phyloP scores from a whole-genome alignment of 35 echinoderm and acorn worm genomes.

The Lytechinus variegatus region DNA sequence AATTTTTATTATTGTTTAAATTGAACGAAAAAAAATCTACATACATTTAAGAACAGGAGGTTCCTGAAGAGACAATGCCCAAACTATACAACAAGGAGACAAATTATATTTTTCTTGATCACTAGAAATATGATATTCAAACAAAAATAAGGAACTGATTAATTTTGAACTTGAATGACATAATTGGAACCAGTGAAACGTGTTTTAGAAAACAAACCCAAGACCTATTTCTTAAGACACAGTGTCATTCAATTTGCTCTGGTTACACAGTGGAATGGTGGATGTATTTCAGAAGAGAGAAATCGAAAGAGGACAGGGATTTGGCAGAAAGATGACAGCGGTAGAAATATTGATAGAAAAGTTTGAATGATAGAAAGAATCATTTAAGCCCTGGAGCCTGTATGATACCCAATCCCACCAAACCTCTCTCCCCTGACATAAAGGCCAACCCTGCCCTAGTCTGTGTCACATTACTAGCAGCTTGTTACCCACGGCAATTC shows the following conservation, averaged over 20 bases:
- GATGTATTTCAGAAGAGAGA: not conserved
- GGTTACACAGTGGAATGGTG: not conserved
- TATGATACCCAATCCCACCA: constrained; percentile 46
- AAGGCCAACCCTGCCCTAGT: constrained; percentile 33
- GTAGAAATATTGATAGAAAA: constrained; percentile 43
- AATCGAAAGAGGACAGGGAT: constrained; percentile 37
- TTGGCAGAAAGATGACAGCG: not conserved
- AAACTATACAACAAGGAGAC: too few species aligned
- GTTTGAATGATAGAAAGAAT: constrained; percentile 43
- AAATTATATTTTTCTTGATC: too few species aligned
- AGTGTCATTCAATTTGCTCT: not conserved
- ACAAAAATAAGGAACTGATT: too few species aligned
- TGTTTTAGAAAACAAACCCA: not conserved
- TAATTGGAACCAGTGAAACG: not conserved
- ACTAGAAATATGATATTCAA: too few species aligned
- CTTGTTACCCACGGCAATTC: constrained; percentile 51
- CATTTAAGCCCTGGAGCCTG: constrained; percentile 29
- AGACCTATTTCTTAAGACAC: constrained; percentile 11
- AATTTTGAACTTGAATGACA: not conserved
- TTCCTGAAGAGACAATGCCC: not conserved
- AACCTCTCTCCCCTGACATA: constrained; percentile 34
- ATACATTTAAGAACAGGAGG: too few species aligned
- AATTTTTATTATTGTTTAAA: too few species aligned
- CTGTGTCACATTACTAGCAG: constrained; percentile 54
- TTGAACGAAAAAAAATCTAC: too few species aligned